These are phyloP conservation scores for Ommatoiulus sabulosus DNA, from an alignment of 2,888 invertebrate species.

Conservation along the genomic window DNA sequence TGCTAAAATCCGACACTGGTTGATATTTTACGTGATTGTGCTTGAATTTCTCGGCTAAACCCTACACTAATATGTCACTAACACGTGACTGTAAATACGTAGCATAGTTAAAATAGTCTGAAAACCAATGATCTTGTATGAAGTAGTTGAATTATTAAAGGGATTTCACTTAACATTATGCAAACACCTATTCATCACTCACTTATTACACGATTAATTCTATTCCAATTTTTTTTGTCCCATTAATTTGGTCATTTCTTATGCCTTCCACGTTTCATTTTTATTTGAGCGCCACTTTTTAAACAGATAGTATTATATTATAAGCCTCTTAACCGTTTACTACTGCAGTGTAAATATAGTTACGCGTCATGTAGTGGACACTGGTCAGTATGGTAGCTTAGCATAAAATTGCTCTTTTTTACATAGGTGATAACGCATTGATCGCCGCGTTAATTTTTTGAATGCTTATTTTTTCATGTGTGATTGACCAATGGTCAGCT, in stretches of 20 bases:
- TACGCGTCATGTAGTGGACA: neutral
- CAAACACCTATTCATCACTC: constrained; percentile 35
- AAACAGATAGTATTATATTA: constrained; percentile 31
- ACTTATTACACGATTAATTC: constrained; percentile 9
- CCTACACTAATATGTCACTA: neutral
- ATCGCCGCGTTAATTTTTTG: neutral
- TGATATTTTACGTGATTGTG: neutral
- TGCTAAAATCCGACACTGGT: neutral
- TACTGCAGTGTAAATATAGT: constrained; percentile 38
- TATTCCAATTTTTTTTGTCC: neutral
- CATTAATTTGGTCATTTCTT: constrained; percentile 11
- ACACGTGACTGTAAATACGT: constrained; percentile 32
- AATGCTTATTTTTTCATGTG: constrained; percentile 25
- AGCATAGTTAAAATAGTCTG: constrained; percentile 26
- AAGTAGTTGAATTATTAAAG: constrained; percentile 47
- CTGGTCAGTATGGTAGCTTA: constrained; percentile 46
- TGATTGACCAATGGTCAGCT: constrained; percentile 2
- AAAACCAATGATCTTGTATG: constrained; percentile 18
- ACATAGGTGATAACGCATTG: constrained; percentile 15
- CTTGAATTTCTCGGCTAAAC: neutral
- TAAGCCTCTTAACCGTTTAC: constrained; percentile 38
- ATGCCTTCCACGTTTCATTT: constrained; percentile 31
- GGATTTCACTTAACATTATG: constrained; percentile 46
- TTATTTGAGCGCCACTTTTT: constrained; percentile 24
- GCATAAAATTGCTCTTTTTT: constrained; percentile 38